phyloP scores from a whole-genome alignment of 2,797 vertebrate genomes.

The Rhinatrema bivittatum region DNA sequence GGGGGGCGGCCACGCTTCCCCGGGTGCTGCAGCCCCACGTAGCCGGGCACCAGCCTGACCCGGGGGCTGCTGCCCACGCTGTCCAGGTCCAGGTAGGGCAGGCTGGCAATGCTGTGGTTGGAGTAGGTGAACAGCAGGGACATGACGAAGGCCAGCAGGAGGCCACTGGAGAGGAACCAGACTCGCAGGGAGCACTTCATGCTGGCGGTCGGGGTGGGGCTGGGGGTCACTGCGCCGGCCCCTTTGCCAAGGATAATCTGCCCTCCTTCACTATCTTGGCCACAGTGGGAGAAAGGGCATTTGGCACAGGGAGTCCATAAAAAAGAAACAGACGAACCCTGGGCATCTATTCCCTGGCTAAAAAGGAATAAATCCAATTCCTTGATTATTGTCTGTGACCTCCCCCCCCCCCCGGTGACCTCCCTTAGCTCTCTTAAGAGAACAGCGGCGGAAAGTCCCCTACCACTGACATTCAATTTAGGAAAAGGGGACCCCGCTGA shows the following conservation, averaged over 20 bases:
- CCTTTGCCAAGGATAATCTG: neutral
- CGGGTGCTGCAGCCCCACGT: conserved; percentile 56
- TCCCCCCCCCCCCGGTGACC: no score
- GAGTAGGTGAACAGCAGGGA: conserved; percentile 92
- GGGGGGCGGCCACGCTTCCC: conserved; percentile 43
- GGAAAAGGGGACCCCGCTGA: no score
- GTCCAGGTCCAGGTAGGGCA: conserved; percentile 80
- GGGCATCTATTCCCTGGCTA: neutral
- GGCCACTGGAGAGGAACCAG: conserved; percentile 80
- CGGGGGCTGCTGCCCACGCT: conserved; percentile 64
- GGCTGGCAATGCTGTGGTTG: conserved; percentile 71
- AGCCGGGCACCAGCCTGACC: conserved; percentile 86
- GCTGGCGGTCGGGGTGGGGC: neutral
- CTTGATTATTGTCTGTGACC: no score
- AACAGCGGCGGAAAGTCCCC: no score
- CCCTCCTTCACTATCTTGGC: neutral
- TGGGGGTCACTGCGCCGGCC: no score
- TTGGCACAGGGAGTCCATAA: neutral
- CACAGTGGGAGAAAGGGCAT: conserved; percentile 21
- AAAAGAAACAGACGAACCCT: neutral
- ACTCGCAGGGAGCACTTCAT: conserved; percentile 85
- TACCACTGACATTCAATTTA: no score
- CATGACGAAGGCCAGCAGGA: conserved; percentile 83
- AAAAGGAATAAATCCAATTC: neutral
- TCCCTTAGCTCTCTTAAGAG: no score